Conservation (phyloP, 2,797 vertebrate species). For the Fistularia commersonii region DNA sequence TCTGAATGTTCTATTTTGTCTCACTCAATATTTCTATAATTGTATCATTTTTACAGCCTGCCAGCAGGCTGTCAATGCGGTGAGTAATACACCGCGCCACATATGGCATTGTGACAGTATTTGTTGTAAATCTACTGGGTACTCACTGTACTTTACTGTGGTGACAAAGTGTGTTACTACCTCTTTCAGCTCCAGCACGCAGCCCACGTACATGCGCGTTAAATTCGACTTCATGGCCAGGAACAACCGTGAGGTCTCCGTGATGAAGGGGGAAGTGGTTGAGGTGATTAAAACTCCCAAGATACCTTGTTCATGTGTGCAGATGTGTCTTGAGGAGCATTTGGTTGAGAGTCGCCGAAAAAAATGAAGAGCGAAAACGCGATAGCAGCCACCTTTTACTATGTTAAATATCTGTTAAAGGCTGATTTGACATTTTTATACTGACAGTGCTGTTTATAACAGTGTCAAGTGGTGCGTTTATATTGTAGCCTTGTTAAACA, state of each 20-base stretch:
- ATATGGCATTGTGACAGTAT: neutral
- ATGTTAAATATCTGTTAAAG: neutral
- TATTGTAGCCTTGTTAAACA: too few relatives aligned
- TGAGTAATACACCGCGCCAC: slow-evolving; percentile 27
- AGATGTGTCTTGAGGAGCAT: too few relatives aligned
- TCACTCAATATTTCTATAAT: too few relatives aligned
- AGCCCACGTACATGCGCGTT: slow-evolving; percentile 64
- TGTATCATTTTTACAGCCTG: slow-evolving; percentile 23
- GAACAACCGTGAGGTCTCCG: slow-evolving; percentile 81
- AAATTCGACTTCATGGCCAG: slow-evolving; percentile 82
- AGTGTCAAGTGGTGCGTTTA: too few relatives aligned
- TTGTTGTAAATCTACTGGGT: neutral
- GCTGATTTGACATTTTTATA: too few relatives aligned
- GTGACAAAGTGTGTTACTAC: neutral
- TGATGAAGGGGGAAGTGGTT: slow-evolving; percentile 80
- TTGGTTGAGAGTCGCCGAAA: too few relatives aligned
- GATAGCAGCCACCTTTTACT: too few relatives aligned
- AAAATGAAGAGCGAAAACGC: too few relatives aligned
- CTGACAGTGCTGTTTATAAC: too few relatives aligned
- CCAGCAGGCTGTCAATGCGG: slow-evolving; percentile 31
- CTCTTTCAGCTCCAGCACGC: slow-evolving; percentile 36
- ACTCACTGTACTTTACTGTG: too few relatives aligned
- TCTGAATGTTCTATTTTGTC: too few relatives aligned
- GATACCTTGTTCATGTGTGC: too few relatives aligned
- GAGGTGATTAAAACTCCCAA: slow-evolving; percentile 71